Evolutionary conservation across 2,113 vertebrate species (phyloP).

Genomic region (Heterocephalus glaber): DNA sequence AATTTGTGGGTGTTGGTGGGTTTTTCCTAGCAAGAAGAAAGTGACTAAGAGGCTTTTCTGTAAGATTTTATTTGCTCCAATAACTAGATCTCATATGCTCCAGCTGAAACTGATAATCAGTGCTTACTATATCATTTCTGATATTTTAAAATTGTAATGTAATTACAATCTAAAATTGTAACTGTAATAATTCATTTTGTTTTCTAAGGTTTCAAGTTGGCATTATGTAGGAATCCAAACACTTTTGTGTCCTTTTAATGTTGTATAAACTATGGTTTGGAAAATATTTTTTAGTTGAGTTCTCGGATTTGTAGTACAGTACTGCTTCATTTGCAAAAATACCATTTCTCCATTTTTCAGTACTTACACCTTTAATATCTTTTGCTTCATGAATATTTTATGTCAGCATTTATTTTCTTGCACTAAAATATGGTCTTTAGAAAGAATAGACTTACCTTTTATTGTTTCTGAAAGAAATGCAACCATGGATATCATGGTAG

Average conservation of each 20-base stretch:
- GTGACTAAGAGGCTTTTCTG: not conserved
- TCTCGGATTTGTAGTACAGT: not conserved
- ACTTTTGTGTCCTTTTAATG: not conserved
- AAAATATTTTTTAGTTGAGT: not conserved
- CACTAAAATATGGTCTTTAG: not conserved
- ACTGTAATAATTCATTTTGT: not conserved
- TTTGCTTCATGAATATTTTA: not conserved
- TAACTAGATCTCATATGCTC: not conserved
- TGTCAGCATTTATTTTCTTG: not conserved
- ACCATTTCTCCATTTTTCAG: not conserved
- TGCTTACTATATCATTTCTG: not conserved
- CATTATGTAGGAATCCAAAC: not conserved
- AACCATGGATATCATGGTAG: not conserved
- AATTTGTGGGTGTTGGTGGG: no score
- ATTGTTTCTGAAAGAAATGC: not conserved
- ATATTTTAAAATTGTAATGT: not conserved
- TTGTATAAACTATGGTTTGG: not conserved
- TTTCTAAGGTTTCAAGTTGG: not conserved
- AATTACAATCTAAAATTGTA: no score
- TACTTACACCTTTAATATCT: not conserved
- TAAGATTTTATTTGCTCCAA: not conserved
- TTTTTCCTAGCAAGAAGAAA: not conserved
- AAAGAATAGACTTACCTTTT: not conserved
- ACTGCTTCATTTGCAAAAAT: not conserved
- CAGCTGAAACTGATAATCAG: not conserved